Conservation (phyloP, 2,888 invertebrate species). For the Mesorhabditis spiculigera region DNA sequence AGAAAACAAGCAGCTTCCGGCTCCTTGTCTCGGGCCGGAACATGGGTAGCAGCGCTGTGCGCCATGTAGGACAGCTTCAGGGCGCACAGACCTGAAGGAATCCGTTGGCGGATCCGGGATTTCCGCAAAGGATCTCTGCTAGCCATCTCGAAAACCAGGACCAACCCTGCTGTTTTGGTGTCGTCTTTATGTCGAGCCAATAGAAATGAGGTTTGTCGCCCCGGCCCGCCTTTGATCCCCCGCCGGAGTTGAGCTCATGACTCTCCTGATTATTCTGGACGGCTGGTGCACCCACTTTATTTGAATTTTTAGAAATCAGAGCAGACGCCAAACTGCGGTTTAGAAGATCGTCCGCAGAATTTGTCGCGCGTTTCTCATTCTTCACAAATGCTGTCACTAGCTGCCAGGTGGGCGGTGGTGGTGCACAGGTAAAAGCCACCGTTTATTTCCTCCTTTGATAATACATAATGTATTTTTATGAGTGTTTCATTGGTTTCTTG, state of each 20-base stretch:
- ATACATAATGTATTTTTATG: no score
- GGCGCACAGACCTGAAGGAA: slow-evolving; percentile 38
- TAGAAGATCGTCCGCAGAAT: no score
- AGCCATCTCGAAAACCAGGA: background rate
- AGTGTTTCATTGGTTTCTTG: no score
- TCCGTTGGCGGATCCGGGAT: background rate
- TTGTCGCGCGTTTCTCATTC: no score
- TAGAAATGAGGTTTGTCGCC: slow-evolving; percentile 46
- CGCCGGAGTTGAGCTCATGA: slow-evolving; percentile 26
- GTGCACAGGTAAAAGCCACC: background rate
- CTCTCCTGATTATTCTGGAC: no score
- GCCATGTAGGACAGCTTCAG: slow-evolving; percentile 46
- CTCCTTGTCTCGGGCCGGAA: no score
- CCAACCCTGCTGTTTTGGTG: slow-evolving; percentile 15
- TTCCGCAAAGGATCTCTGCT: background rate
- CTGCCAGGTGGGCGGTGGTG: no score
- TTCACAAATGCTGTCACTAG: no score
- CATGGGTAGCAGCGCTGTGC: no score
- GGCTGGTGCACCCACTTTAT: no score
- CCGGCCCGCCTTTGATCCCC: slow-evolving; percentile 41
- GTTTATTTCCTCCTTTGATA: background rate
- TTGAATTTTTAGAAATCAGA: no score
- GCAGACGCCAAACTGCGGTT: no score
- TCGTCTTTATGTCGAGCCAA: slow-evolving; percentile 39
- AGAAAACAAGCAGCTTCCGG: slow-evolving; percentile 35